Base-by-base conservation (phyloP, 2,113 vertebrate genomes). In the Archilochus colubris region DNA sequence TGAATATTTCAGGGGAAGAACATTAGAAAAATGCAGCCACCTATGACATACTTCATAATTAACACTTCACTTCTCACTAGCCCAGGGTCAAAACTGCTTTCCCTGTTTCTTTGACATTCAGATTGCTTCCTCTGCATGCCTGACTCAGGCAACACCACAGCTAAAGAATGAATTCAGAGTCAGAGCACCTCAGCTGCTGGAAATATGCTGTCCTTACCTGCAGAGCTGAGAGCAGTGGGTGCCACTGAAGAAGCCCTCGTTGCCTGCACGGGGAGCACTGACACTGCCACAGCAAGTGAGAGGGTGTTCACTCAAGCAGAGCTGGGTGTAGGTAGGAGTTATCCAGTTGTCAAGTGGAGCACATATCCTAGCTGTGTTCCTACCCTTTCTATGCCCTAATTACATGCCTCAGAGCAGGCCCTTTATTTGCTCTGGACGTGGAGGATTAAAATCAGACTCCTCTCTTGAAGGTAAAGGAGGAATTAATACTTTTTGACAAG, bases 261-360 rank as follows among this genome's bases (percentile, higher is more conserved):
- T 61, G 12, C 27, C 54, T 68, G 9, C 31, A 5, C 61, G 9
- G 55, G 27, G 36, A 68, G 22, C 43, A 30, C 22, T n/a, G 44
- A 21, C 48, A 7, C 12, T 23, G 54, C 25, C n/a, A 4, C 2
- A 9, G 48, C 2, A 36, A 33, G 46, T 2, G 28, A 53, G 40
- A 23, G 46, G 3, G 23, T 0, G 0, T 43, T 50, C 44, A 17
- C 0, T 1, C 9, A 4, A 36, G 54, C 40, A 31, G 64, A 51
- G 53, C 31, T 36, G 63, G 20, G 14, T 0, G 0, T 31, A 62
- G 14, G 15, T 6, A 18, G 48, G n/a, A 70, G 57, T 13, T 54
- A 72, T 38, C 9, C 63, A 22, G 14, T 24, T 76, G 68, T 20
- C 43, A 54, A 31, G 23, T 1, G 54, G 30, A 46, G 31, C 43